phyloP scores from a whole-genome alignment of 2,113 vertebrate genomes.

The Calidris pygmaea region DNA sequence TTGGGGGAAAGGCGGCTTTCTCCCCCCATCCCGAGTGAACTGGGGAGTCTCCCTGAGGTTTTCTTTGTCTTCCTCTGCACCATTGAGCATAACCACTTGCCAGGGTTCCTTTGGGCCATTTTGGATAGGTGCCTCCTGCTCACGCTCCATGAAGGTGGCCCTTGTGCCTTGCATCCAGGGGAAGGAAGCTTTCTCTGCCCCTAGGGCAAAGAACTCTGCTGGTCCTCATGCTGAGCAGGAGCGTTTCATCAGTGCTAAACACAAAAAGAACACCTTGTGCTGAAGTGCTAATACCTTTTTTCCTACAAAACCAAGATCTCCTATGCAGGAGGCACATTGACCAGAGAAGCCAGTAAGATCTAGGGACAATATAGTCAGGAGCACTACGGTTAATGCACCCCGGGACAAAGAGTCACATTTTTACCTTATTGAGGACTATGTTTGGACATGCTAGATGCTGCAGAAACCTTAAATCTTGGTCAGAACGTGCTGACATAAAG shows the following conservation, averaged over 20 bases:
- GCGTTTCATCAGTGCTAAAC: neutral
- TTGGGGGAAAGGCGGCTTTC: too few species aligned
- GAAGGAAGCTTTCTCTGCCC: neutral
- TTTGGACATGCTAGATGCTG: neutral
- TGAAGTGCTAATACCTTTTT: neutral
- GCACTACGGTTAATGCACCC: neutral
- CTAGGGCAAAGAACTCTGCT: neutral
- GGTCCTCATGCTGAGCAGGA: neutral
- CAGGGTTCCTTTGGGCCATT: too few species aligned
- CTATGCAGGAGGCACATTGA: neutral
- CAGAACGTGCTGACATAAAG: neutral
- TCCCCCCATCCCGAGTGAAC: too few species aligned
- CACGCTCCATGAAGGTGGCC: too few species aligned
- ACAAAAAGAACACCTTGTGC: neutral
- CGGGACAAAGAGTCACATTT: neutral
- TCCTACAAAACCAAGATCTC: neutral
- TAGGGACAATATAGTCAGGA: neutral
- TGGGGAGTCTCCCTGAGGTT: too few species aligned
- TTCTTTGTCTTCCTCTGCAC: too few species aligned
- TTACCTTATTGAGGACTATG: neutral
- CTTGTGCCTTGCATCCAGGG: fast-evolving
- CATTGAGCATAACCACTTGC: too few species aligned
- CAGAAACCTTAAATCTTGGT: neutral
- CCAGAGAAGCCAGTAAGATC: neutral
- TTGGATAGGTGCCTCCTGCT: too few species aligned